Conservation (phyloP, 2,797 vertebrate genomes). For the Coilia nasus region DNA sequence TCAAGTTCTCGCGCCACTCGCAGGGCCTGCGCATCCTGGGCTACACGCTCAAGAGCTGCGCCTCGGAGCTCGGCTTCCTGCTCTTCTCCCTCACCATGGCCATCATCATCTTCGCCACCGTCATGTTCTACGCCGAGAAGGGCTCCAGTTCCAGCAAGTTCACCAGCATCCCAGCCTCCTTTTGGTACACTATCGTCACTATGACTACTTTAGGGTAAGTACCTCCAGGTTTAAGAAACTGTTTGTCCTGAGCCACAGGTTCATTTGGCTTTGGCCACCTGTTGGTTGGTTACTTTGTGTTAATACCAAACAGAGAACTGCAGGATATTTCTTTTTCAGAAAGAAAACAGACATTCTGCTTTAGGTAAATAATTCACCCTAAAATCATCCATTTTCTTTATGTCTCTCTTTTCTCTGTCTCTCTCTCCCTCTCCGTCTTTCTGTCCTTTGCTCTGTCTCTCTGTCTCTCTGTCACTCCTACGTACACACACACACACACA, state of each 20-base stretch:
- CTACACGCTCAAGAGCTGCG: constrained; percentile 98
- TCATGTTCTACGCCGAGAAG: constrained; percentile 99
- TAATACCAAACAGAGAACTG: neutral
- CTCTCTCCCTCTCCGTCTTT: neutral
- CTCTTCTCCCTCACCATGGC: constrained; percentile 99
- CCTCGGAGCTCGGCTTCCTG: constrained; percentile 96
- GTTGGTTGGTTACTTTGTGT: neutral
- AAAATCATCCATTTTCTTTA: no score
- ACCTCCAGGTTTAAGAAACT: constrained; percentile 29
- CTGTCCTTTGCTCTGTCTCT: neutral
- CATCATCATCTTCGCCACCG: constrained; percentile 99
- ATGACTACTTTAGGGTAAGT: constrained; percentile 98
- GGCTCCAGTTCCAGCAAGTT: constrained; percentile 98
- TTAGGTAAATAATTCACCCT: neutral
- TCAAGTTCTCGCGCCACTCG: constrained; percentile 98
- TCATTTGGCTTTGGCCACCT: neutral
- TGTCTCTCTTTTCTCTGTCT: neutral
- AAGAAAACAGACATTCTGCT: neutral
- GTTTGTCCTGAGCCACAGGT: neutral
- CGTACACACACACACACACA: neutral
- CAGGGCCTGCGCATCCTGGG: constrained; percentile 97
- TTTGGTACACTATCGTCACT: constrained; percentile 99
- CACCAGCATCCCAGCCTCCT: constrained; percentile 98
- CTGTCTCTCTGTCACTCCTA: no score
- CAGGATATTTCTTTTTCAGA: neutral